Evolutionary conservation across 2,113 vertebrate species (phyloP), one percentile per base, ranked within the genome.

Genomic region (Passer domesticus): DNA sequence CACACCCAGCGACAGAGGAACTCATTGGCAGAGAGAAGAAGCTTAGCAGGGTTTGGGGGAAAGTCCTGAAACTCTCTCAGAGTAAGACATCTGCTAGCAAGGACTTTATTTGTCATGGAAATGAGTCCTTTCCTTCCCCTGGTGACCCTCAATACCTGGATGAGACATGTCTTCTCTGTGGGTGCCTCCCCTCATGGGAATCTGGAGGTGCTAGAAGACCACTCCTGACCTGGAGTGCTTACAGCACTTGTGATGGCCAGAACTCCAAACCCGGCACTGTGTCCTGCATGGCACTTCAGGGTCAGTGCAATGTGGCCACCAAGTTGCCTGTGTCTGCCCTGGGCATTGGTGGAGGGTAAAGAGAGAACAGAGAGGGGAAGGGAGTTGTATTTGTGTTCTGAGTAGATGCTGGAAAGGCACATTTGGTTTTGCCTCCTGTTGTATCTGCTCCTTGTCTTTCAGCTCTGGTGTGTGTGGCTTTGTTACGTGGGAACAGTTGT

Each of bases 11-110:
- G 2, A 94, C 72, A 90, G 69, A 89, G 63, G 68, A 95, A 84
- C 24, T 47, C 62, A 31, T 27, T 77, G 80, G 91, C 96, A 95
- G 81, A 92, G 1, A 84, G 83, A 72, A 92, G 67, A 53, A 92
- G 75, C 75, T 78, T 91, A 94, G 68, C 76, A 91, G 77, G 78
- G 70, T 90, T 76, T 74, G 76, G 55, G 83, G 59, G 68, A 73
- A 95, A 88, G 37, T 80, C 64, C 88, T 91, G 63, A 95, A 90
- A 84, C n/a, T 37, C 55, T 79, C 63, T 88, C 44, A 66, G 94
- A 43, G 14, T 27, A 73, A 64, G 62, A 81, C 60, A 93, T 56
- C 49, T 8, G 6, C n/a, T 83, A 94, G 35, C 43, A 93, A 96
- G 72, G 80, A 67, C 35, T 46, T 85, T 9, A 28, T 52, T 4